Evolutionary conservation across 2,888 invertebrate species (phyloP).

Genomic region (Thymelicus lineola): DNA sequence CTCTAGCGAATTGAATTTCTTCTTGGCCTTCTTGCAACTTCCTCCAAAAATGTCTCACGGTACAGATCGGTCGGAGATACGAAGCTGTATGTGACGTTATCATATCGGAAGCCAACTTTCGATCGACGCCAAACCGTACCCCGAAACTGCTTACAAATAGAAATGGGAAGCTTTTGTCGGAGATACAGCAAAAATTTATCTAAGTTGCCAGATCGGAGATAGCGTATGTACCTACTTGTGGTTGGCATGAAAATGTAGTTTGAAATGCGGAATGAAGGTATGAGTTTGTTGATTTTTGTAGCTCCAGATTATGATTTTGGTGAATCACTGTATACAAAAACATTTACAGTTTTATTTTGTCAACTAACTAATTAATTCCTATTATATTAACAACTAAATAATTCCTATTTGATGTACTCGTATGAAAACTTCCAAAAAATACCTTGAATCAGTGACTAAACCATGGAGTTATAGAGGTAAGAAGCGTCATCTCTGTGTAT

Average conservation of each 20-base stretch:
- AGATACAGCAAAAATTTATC: slow-evolving; percentile 28
- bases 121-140: slow-evolving; percentile 17
- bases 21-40: slow-evolving; percentile 5
- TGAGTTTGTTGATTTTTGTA: not conserved
- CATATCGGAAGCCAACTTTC: slow-evolving; percentile 33
- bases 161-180: slow-evolving; percentile 28
- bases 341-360: too few species aligned
- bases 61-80: not conserved
- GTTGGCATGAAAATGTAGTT: slow-evolving; percentile 2
- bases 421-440: too few species aligned
- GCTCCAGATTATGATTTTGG: too few species aligned
- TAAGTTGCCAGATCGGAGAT: slow-evolving; percentile 15
- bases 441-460: too few species aligned
- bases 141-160: slow-evolving; percentile 31
- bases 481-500: too few species aligned
- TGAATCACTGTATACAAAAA: too few species aligned
- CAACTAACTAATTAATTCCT: too few species aligned
- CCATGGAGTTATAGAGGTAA: too few species aligned
- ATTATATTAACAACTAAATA: too few species aligned
- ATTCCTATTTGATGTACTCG: too few species aligned
- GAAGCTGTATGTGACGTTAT: slow-evolving; percentile 21
- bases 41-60: slow-evolving; percentile 8
- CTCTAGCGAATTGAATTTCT: slow-evolving; percentile 28
- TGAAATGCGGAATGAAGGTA: not conserved
- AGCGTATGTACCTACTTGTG: not conserved